These are phyloP conservation scores for Spea multiplicata DNA, from an alignment of 2,113 vertebrate species.

Conservation along the genomic window DNA sequence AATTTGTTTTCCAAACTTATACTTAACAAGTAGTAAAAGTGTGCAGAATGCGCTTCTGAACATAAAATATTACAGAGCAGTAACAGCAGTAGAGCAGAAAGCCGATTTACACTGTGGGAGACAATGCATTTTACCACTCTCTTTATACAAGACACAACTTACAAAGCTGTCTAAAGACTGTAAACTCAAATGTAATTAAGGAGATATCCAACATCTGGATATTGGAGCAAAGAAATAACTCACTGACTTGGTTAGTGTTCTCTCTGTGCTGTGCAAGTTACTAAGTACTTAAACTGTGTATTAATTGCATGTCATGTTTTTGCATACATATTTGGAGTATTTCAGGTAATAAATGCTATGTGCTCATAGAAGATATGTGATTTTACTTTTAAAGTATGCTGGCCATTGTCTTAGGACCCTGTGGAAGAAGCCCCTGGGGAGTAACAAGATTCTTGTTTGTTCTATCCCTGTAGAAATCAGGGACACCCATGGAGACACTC, in stretches of 20 bases:
- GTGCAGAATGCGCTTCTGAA: constrained; percentile 47
- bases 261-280: background rate
- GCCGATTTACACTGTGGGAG: background rate
- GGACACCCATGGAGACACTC: no score
- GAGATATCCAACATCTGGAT: constrained; percentile 42
- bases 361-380: no score
- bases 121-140: background rate
- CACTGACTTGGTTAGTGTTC: constrained; percentile 33
- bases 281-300: background rate
- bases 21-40: constrained; percentile 50
- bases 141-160: background rate
- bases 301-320: background rate
- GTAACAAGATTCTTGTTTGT: no score
- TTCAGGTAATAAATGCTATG: no score
- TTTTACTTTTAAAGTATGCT: no score
- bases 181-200: constrained; percentile 29
- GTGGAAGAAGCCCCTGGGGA: no score
- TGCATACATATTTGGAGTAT: no score
- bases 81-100: background rate
- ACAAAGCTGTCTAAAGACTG: constrained; percentile 27
- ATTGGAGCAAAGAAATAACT: constrained; percentile 23
- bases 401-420: no score
- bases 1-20: constrained; percentile 48
- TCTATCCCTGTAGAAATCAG: no score
- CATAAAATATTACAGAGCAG: constrained; percentile 33